Evolutionary conservation across 2,113 vertebrate species (phyloP), one percentile per base, ranked within the genome.

Genomic region (Corythoichthys intestinalis): DNA sequence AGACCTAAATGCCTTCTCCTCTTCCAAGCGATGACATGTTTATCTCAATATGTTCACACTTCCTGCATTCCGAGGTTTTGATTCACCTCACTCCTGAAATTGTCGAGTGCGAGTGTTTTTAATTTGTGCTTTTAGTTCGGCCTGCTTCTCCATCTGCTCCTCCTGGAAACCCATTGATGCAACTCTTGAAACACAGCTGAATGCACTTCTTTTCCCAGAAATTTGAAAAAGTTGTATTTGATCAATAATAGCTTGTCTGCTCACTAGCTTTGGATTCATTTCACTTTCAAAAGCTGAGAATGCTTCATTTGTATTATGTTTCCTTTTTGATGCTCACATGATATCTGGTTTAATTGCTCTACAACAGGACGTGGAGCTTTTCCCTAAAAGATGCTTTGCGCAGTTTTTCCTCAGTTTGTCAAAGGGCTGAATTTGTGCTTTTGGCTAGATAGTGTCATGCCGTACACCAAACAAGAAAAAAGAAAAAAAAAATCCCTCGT

Each of bases 1-100:
- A 81, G 83, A 90, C 82, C 82, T 88, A 77, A 83, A 83, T 84
- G 82, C 84, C 83, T 87, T 86, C 78, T 86, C 69, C 66, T 80
- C 76, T 71, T 75, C 72, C 71, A 69, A 70, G 79, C 82, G 80
- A 81, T 83, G 61, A 84, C 79, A 65, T 68, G 58, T 79, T 57
- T 73, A 74, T 85, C 60, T 63, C 41, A 46, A 7, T 58, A 4
- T 50, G 13, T 15, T 50, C 48, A 50, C 48, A 50, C 2, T 50
- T 15, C 14, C 13, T 50, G 56, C 56, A 58, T 58, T 58, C 34
- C 56, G 17, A 61, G 17, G 59, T 38, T 60, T 60, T 10, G 38
- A 41, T 44, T 44, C 8, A 41, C 17, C 44, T 62, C 41, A n/a
- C 17, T 46, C 38, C 59, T 74, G 77, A 69, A 59, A 57, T 69